These are phyloP conservation scores for Melanotaenia trifasciata DNA, from an alignment of 2,797 vertebrate genomes.

Conservation along the genomic window DNA sequence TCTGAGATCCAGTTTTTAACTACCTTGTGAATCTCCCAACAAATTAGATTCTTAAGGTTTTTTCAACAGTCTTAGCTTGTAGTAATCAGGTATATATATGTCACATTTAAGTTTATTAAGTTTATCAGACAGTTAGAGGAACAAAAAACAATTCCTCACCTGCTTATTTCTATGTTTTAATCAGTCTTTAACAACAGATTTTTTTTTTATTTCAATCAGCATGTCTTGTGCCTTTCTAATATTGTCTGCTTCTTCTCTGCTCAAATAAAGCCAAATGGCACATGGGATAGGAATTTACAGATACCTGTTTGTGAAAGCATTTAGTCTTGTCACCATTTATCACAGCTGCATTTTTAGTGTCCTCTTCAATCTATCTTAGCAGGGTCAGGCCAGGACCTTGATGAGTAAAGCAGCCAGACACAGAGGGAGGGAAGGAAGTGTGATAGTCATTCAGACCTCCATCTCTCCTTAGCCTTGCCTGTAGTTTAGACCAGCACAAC, in stretches of 20 bases:
- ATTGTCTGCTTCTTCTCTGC: constrained; percentile 34
- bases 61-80: neutral
- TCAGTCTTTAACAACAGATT: neutral
- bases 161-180: neutral
- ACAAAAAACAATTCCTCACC: neutral
- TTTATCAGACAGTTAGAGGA: neutral
- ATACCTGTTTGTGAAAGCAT: constrained; percentile 73
- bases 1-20: neutral
- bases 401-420: constrained; percentile 76
- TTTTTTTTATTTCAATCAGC: neutral
- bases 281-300: constrained; percentile 70
- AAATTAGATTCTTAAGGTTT: neutral
- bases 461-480: constrained; percentile 50
- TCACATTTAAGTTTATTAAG: neutral
- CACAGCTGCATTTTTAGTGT: constrained; percentile 78
- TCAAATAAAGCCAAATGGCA: constrained; percentile 52
- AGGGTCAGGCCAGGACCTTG: constrained; percentile 68
- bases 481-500: constrained; percentile 60
- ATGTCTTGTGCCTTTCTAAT: constrained; percentile 27
- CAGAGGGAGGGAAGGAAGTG: constrained; percentile 69
- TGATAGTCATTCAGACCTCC: constrained; percentile 63
- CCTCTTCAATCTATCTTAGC: constrained; percentile 71
- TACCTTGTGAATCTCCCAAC: neutral
- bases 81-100: neutral
- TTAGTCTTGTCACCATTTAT: constrained; percentile 75